Conservation (phyloP, 2,113 vertebrate species). For the Gobiocypris rarus region DNA sequence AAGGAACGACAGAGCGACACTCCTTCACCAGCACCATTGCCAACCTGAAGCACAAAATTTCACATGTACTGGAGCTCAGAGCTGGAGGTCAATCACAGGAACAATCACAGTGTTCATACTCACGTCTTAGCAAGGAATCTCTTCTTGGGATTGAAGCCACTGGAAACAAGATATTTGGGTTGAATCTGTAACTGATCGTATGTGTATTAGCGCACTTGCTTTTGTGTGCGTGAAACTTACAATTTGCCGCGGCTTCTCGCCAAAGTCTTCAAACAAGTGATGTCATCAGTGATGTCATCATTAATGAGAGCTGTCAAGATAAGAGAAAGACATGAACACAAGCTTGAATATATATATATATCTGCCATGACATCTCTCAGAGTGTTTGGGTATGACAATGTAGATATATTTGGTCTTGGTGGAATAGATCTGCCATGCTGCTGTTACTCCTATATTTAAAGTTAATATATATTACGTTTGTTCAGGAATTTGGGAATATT, state of each 20-base stretch:
- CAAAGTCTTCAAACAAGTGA: conserved; percentile 35
- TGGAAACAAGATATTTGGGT: conserved; percentile 5
- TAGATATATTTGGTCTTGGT: no score
- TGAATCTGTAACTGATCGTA: background rate
- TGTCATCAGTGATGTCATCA: conserved; percentile 49
- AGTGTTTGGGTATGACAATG: no score
- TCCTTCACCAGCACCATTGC: background rate
- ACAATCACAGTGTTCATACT: background rate
- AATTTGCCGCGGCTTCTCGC: background rate
- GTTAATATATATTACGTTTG: no score
- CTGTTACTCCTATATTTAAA: no score
- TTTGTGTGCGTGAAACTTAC: background rate
- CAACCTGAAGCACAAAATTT: conserved; percentile 9
- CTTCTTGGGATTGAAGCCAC: background rate
- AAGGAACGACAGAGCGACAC: background rate
- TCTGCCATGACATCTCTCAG: no score
- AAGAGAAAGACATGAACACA: background rate
- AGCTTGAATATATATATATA: background rate
- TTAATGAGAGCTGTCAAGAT: conserved; percentile 39
- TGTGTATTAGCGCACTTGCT: background rate
- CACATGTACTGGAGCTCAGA: background rate
- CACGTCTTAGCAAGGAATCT: background rate
- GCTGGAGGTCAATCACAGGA: background rate
- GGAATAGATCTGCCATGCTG: no score
- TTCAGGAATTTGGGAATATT: background rate